Base-by-base conservation (phyloP, 2,113 vertebrate species). In the Nesospiza acunhae region DNA sequence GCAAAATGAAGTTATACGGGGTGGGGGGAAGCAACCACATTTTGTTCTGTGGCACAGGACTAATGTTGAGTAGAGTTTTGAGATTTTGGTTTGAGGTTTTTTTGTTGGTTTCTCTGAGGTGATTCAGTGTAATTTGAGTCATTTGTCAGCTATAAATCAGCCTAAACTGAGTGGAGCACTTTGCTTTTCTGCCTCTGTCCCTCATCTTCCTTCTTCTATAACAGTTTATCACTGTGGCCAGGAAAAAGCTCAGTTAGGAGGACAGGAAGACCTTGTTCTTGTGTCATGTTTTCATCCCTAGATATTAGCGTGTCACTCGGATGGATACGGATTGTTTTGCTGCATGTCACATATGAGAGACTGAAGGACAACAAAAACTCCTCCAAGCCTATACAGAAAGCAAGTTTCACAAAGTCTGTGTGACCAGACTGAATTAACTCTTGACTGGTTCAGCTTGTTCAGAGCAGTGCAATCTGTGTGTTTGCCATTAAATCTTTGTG, bases 401-500 rank as follows among this genome's bases (percentile, higher is more conserved):
- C 9, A 21, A 70, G 49, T 47, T 93, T 21, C 49, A 16, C 28
- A 2, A 7, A 47, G 23, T 30, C 24, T 56, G 2, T 60, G 1
- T 37, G 28, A 33, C 10, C 16, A 28, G 41, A 1, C 46, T 26
- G 39, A 46, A 22, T 87, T 37, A 55, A 59, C 23, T 41, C 35
- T 42, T 87, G 30, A 7, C 16, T 18, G 39, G 1, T 52, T 68
- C 2, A 10, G 35, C 12, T 41, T 46, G 17, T 3, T 74, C 35
- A 31, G n/a, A 52, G 0, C 11, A 46, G 22, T 14, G 27, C 42
- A 39, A 3, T 46, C 24, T 33, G 1, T 49, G 18, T 53, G 0
- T 52, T 27, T 74, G 82, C 11, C 18, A 10, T 60, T 28, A 56
- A 52, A 23, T 31, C 8, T 0, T 20, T 44, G 23, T 24, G 47